Conservation (phyloP, 2,113 vertebrate genomes). For the Pungitius pungitius region DNA sequence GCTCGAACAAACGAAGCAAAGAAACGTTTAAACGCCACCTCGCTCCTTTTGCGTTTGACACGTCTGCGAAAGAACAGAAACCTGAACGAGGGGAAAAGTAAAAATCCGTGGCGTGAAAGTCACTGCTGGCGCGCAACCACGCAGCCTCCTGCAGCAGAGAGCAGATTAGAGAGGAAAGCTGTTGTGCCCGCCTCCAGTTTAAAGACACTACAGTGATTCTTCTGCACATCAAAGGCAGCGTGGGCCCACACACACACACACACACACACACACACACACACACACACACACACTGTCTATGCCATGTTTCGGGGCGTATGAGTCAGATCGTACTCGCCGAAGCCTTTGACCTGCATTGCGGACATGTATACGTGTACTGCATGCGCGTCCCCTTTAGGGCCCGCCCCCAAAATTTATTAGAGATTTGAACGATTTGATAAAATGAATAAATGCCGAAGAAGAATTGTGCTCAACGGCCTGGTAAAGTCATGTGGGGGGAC, state of each 20-base stretch:
- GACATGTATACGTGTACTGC: too few species aligned
- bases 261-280: neutral
- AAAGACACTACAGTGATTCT: conserved; percentile 19
- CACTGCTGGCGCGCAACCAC: neutral
- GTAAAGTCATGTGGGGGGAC: too few species aligned
- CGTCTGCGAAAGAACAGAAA: neutral
- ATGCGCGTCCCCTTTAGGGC: neutral
- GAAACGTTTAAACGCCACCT: neutral
- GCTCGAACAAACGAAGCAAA: neutral
- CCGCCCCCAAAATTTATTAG: too few species aligned
- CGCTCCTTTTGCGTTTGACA: neutral
- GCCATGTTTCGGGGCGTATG: neutral
- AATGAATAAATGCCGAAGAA: too few species aligned
- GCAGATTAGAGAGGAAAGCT: conserved; percentile 25
- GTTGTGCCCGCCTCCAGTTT: conserved; percentile 27
- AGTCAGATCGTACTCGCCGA: neutral
- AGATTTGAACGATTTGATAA: too few species aligned
- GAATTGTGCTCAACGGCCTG: too few species aligned
- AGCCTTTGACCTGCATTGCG: neutral
- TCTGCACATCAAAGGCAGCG: conserved; percentile 21
- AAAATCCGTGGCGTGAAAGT: neutral
- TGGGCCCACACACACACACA: conserved; percentile 13
- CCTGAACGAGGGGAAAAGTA: neutral
- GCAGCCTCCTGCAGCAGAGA: conserved; percentile 8
- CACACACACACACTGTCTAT: neutral